Evolutionary conservation across 2,113 vertebrate genomes (phyloP).

Genomic region (Sylvia atricapilla): DNA sequence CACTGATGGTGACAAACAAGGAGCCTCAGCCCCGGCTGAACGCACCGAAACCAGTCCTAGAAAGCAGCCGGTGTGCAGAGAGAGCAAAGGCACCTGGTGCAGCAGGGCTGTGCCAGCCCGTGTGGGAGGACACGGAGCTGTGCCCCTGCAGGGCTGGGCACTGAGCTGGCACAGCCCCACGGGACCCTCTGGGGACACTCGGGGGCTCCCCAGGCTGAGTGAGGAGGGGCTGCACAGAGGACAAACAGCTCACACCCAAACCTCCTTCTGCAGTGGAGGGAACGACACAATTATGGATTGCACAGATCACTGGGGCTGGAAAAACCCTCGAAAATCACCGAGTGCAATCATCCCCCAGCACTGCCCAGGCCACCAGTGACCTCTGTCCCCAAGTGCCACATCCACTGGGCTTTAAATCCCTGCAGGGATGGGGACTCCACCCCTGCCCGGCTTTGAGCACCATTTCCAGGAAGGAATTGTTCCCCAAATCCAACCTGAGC

Average conservation of each 20-base stretch:
- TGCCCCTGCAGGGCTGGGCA: neutral
- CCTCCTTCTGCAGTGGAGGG: neutral
- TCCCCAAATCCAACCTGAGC: neutral
- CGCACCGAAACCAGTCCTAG: neutral
- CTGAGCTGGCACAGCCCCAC: neutral
- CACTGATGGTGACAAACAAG: accelerated
- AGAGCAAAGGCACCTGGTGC: no score
- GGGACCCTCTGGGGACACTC: accelerated
- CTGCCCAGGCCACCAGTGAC: neutral
- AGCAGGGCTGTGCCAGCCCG: no score
- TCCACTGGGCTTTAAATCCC: neutral
- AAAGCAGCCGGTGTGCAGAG: no score
- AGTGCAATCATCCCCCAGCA: neutral
- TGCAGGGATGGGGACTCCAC: neutral
- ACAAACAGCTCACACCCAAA: neutral
- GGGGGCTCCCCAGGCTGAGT: neutral
- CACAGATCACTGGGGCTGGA: neutral
- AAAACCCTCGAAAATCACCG: neutral
- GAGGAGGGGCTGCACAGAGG: no score
- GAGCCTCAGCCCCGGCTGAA: neutral
- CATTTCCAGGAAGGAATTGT: neutral
- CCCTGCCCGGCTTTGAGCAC: neutral
- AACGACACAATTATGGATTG: neutral
- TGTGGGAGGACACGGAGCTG: no score
- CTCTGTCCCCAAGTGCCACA: neutral